Evolutionary conservation across 2,888 invertebrate species (phyloP), one percentile per base, ranked within the genome.

Genomic region (Villa cingulata): DNA sequence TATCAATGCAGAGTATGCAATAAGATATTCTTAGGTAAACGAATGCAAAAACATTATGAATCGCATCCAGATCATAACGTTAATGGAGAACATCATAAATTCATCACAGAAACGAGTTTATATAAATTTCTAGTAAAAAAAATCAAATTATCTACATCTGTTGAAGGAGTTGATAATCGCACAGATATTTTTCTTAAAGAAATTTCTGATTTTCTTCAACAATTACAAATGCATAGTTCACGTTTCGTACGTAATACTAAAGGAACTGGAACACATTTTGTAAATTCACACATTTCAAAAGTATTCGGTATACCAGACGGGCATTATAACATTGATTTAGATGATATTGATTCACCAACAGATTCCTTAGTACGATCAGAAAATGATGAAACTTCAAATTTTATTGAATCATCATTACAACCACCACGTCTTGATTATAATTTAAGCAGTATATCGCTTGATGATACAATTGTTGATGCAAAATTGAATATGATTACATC

Each of bases 231-330:
- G 37, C 59, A 68, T 3, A 62, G 65, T 45, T 62, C 65, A 1
- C 61, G 62, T 1, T 58, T 68, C 16, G 61, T 68, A 44, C 59
- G 63, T 15, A 66, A 66, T 45, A 66, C 67, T 4, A 63, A 68
- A 0, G 29, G 66, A 0, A 47, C 64, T 39, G 29, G 66, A 0
- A 48, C 64, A 40, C 67, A 68, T 46, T 66, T 64, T 48, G 63
- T 68, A 3, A 63, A 61, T 48, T 57, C 62, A 0, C 59, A 61
- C 3, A 60, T 59, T 12, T 58, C 67, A 1, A 63, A 64, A 4
- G 58, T 68, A 0, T 45, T 68, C 4, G 65, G 66, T n/a, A 65
- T 67, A 43, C 67, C 68, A 9, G 68, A 68, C 53, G 67, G 67
- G 17, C 67, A 68, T 44, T 68, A 66, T 51, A 62, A 66, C 1